Base-by-base conservation (phyloP, 2,888 invertebrate species). In the Perizoma affinitatum region DNA sequence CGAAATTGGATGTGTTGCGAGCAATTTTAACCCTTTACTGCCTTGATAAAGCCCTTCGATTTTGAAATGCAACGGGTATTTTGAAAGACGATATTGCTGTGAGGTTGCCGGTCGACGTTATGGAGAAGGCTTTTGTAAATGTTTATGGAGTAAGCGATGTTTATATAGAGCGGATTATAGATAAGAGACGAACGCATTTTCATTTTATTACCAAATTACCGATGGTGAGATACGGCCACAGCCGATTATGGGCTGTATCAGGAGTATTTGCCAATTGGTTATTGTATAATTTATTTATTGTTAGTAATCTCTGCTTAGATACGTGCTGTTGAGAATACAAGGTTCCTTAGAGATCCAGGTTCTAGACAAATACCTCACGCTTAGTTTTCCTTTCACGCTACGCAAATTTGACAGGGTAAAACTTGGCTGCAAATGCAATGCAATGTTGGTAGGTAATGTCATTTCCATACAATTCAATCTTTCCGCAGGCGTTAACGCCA, bases 161-260 rank as follows among this genome's bases (percentile, higher is more conserved):
- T 85, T 87, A 87, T 91, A 88, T 87, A 88, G 84, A 83, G 75
- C 76, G 89, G 91, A 90, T 90, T 85, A 83, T 82, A 87, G 92
- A 92, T 92, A 92, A 90, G 88, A 72, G 67, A 77, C 76, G 86
- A 87, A 80, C 83, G 88, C 90, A 91, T 93, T 92, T 90, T 91
- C 92, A 90, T 92, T 93, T 93, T 93, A 93, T 93, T 92, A 91
- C 92, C 90, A 91, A 92, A 92, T 92, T 92, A 90, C 92, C 92
- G 93, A 93, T 93, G 86, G 84, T 35, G 75, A 84, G 92, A 92
- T 92, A 80, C 82, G 69, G 75, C 70, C 50, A 70, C 80, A 71
- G 76, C 71, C 84, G 90, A 90, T 90, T 88, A 87, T 83, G 74
- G 65, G 63, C 72, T 75, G 79, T 87, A 90, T 90, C 90, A 74